Conservation (phyloP, 2,113 vertebrate species). For the Ophthalmolycus amberensis region DNA sequence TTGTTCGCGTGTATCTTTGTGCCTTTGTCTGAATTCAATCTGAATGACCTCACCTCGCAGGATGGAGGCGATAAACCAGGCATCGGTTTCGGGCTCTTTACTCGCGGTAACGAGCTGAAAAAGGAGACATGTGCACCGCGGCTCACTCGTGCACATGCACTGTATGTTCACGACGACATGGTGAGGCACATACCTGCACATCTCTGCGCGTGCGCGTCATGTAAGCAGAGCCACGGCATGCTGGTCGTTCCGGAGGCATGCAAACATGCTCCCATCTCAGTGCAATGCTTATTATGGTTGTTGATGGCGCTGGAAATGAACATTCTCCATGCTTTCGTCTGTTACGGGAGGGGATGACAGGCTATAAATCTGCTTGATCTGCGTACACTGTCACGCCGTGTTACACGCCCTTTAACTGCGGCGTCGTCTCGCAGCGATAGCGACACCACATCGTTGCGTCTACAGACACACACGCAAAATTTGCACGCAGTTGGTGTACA, state of each 20-base stretch:
- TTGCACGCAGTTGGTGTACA: conserved; percentile 40
- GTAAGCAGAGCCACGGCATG: conserved; percentile 8
- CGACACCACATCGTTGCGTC: conserved; percentile 47
- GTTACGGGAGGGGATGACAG: conserved; percentile 53
- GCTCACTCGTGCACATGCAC: neutral
- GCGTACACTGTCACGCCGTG: conserved; percentile 47
- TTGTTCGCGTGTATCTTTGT: conserved; percentile 22
- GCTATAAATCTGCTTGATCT: conserved; percentile 69
- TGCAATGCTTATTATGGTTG: conserved; percentile 57
- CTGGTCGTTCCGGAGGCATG: conserved; percentile 30
- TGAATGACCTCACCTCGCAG: conserved; percentile 61
- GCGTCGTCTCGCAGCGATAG: conserved; percentile 50
- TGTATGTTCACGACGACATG: neutral
- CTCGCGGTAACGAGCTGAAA: conserved; percentile 16
- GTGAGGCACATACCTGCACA: neutral
- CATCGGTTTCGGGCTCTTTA: conserved; percentile 8
- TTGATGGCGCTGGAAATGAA: conserved; percentile 76
- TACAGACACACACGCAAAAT: neutral
- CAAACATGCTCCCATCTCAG: conserved; percentile 46
- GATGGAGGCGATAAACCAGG: conserved; percentile 23
- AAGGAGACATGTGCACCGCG: conserved; percentile 11
- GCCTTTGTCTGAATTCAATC: conserved; percentile 45
- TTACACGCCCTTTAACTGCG: conserved; percentile 63
- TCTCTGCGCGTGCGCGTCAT: conserved; percentile 1
- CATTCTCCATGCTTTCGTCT: conserved; percentile 68